Conservation (phyloP, 1,140 invertebrate species). For the Paraescarpia echinospica region DNA sequence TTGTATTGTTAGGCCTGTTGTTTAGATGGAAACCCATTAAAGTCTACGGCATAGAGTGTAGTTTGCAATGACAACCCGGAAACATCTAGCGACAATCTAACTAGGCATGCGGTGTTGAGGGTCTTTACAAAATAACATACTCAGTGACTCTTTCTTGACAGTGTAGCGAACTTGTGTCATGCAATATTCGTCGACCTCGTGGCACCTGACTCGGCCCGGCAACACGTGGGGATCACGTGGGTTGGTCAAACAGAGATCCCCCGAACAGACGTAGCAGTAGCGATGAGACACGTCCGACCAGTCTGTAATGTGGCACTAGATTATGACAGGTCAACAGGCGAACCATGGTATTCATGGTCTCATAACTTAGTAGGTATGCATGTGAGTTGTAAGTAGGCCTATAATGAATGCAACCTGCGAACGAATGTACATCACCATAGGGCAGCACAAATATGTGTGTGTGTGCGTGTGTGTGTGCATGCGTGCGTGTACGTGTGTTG, state of each 20-base stretch:
- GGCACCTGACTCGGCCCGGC: slow-evolving; percentile 25
- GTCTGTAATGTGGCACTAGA: background rate
- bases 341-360: background rate
- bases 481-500: background rate
- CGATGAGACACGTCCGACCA: background rate
- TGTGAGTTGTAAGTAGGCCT: too few relatives aligned
- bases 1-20: too few relatives aligned
- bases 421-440: too few relatives aligned
- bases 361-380: too few relatives aligned
- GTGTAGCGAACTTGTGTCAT: slow-evolving; percentile 24
- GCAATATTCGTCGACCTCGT: slow-evolving; percentile 25
- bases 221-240: slow-evolving; percentile 20
- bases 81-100: too few relatives aligned
- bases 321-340: background rate
- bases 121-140: background rate
- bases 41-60: too few relatives aligned
- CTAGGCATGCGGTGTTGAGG: too few relatives aligned
- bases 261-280: slow-evolving; percentile 25
- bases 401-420: too few relatives aligned
- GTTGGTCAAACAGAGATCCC: slow-evolving; percentile 21
- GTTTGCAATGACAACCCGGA: too few relatives aligned
- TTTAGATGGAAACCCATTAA: too few relatives aligned
- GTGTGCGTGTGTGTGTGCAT: background rate
- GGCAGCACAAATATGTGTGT: too few relatives aligned
- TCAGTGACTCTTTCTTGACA: slow-evolving; percentile 17